Conservation (phyloP, 1,140 invertebrate genomes). For the Euschistus heros region DNA sequence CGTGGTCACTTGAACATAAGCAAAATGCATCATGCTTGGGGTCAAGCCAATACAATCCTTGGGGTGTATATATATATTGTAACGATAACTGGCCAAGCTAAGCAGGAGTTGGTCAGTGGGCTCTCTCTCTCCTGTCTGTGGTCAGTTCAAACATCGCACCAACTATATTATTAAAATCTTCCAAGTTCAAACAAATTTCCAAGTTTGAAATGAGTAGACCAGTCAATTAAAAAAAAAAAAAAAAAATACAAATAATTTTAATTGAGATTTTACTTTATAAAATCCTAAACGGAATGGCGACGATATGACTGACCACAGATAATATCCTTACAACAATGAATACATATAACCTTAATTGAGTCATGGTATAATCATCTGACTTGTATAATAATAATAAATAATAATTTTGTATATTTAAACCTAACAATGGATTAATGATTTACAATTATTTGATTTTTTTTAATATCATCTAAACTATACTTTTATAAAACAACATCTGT, state of each 20-base stretch:
- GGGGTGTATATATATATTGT: slow-evolving; percentile 5
- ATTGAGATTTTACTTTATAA: too few species aligned
- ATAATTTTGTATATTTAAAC: slow-evolving; percentile 14
- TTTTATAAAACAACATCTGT: slow-evolving; percentile 7
- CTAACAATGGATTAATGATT: slow-evolving; percentile 12
- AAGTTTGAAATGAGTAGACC: too few species aligned
- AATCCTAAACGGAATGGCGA: too few species aligned
- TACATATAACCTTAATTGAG: too few species aligned
- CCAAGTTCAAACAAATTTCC: too few species aligned
- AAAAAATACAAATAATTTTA: too few species aligned
- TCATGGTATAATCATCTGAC: slow-evolving; percentile 7
- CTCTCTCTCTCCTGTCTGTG: not conserved
- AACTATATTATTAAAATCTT: too few species aligned
- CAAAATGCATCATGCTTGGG: slow-evolving; percentile 9
- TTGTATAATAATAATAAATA: slow-evolving; percentile 15
- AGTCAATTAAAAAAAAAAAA: too few species aligned
- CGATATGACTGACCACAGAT: too few species aligned
- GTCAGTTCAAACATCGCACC: too few species aligned
- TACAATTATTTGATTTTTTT: not conserved
- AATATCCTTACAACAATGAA: too few species aligned
- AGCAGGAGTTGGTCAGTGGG: not conserved
- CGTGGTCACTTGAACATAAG: not conserved
- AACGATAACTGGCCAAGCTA: slow-evolving; percentile 10
- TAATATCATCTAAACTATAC: not conserved
- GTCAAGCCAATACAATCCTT: not conserved